Base-by-base conservation (phyloP, 2,797 vertebrate genomes). In the Syngnathus rostellatus region DNA sequence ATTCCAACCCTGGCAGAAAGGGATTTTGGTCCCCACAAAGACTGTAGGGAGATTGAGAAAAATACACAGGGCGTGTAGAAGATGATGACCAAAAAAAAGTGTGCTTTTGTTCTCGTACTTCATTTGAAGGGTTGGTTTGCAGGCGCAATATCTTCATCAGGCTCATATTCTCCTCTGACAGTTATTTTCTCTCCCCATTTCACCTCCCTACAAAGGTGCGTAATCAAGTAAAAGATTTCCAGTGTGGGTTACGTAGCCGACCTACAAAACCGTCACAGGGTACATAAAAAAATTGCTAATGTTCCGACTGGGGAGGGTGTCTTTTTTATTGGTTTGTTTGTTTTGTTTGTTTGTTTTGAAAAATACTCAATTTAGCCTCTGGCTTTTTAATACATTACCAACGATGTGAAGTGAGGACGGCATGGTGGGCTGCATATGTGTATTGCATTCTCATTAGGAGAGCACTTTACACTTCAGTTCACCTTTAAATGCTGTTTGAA, bases 1-100 rank as follows among this genome's bases (percentile, higher is more conserved):
- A 85, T 78, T 81, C 82, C 62, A 68, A 78, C 65, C 46, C 50
- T 57, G 63, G 68, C 76, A 70, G 77, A n/a, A 62, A 67, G 72
- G 68, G 77, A 80, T 76, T 85, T 76, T 55, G 17, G 74, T 66
- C 63, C 50, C 46, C 67, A 64, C 67, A 45, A 72, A 68, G 40
- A 74, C 55, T 63, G 67, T 73, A 69, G 67, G 31, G 31, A 64
- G 23, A 51, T 16, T 38, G 19, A 63, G 45, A 50, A 71, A 76
- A 58, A 38, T 12, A 21, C 11, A 61, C 74, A 68, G 23, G 65
- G 66, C 76, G 72, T 82, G 75, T 72, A 53, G 50, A 74, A 73
- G 65, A 69, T 39, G 51, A 71, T 75, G 72, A 76, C 66, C 17
- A 38, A 8, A 81, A 68, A 77, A 69, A 67, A 66, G 65, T 57